A percentile compares a stretch with the other conserved stretches of the same genome.
Conservation (phyloP, 2,797 vertebrate genomes). For the Sebastes umbrosus region DNA sequence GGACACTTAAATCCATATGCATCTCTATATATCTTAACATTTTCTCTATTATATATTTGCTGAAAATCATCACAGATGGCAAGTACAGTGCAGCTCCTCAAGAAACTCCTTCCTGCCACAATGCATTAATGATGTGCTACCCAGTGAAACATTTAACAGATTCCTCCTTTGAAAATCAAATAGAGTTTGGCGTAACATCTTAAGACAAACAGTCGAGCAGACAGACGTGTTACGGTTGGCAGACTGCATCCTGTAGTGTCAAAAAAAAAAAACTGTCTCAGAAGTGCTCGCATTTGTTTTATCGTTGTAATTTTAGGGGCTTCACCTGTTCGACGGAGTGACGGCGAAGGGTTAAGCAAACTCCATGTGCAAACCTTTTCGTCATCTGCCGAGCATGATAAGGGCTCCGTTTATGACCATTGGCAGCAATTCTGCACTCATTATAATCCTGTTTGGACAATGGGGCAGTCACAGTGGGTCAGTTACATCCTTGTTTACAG, state of each 20-base stretch:
- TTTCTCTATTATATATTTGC: background rate
- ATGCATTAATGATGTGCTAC: constrained; percentile 44
- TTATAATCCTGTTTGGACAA: constrained; percentile 70
- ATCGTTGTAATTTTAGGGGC: background rate
- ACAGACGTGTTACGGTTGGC: constrained; percentile 16
- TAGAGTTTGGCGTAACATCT: constrained; percentile 33
- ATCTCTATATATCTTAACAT: background rate
- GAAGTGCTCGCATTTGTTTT: constrained; percentile 1
- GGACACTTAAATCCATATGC: background rate
- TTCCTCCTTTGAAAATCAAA: constrained; percentile 49
- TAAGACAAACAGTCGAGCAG: constrained; percentile 33
- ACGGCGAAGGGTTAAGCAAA: constrained; percentile 47
- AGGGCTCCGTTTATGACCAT: constrained; percentile 40
- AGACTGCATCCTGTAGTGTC: background rate
- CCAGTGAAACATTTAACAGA: constrained; percentile 28
- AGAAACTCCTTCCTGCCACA: constrained; percentile 25
- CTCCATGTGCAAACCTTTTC: constrained; percentile 23
- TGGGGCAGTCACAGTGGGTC: constrained; percentile 43
- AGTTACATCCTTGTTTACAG: constrained; percentile 61
- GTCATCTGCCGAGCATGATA: constrained; percentile 65
- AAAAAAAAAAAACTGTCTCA: background rate
- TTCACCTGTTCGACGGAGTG: constrained; percentile 32
- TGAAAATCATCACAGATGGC: constrained; percentile 11
- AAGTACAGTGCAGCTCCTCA: background rate
- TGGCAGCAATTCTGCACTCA: constrained; percentile 48